Percentiles rank a stretch among this genome's conserved stretches.
These are phyloP conservation scores for Incurvaria masculella DNA, from an alignment of 2,888 invertebrate genomes.

Conservation along the genomic window DNA sequence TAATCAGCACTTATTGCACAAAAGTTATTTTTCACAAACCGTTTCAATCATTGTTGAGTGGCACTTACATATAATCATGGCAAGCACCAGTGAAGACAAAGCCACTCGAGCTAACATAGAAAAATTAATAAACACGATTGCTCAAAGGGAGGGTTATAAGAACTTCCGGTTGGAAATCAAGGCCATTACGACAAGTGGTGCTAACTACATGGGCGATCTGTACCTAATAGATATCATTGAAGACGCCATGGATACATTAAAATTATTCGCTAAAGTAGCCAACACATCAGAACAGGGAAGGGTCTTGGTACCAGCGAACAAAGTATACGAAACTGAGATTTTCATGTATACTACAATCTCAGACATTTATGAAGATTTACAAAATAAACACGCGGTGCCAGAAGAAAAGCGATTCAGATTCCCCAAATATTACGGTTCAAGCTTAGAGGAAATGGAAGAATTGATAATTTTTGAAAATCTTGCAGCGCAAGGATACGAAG, in stretches of 20 bases:
- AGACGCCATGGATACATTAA: not conserved
- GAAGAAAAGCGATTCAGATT: constrained; percentile 7
- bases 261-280: not conserved
- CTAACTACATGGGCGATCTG: not conserved
- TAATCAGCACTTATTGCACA: too few species aligned
- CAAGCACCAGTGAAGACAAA: too few species aligned
- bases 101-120: not conserved
- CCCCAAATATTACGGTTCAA: constrained; percentile 8
- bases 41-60: too few species aligned
- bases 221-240: not conserved
- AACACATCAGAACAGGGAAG: not conserved
- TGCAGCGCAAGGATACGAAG: constrained; percentile 3
- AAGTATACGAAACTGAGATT: constrained; percentile 6
- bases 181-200: not conserved
- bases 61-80: too few species aligned
- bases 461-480: constrained; percentile 10
- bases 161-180: not conserved
- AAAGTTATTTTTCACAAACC: too few species aligned
- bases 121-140: not conserved
- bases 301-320: not conserved
- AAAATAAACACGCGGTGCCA: constrained; percentile 5
- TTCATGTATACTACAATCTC: constrained; percentile 8
- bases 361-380: constrained; percentile 5
- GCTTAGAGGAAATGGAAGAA: constrained; percentile 4
- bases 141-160: not conserved